Evolutionary conservation across 1,140 invertebrate genomes (phyloP).

Genomic region (Tribolium castaneum): DNA sequence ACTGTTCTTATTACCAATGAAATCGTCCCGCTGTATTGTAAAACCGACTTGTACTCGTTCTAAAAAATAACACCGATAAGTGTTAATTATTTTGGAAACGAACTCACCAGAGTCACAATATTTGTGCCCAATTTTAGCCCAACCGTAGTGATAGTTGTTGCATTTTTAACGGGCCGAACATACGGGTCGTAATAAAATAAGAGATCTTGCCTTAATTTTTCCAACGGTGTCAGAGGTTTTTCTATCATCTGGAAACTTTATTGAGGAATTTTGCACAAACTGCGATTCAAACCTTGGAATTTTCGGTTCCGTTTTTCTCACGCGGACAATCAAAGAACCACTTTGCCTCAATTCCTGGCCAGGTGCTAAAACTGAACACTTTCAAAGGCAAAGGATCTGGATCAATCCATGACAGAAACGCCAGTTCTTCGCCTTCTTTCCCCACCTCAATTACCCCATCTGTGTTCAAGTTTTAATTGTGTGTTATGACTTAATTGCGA

Average conservation of each 20-base stretch:
- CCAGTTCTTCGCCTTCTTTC: conserved; percentile 66
- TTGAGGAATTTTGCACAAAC: not conserved
- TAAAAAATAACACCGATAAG: not conserved
- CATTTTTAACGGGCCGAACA: conserved; percentile 53
- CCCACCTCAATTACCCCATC: conserved; percentile 69
- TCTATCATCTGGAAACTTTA: conserved; percentile 54
- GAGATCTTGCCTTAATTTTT: conserved; percentile 56
- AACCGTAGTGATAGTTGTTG: conserved; percentile 49
- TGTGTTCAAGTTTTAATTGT: conserved; percentile 43
- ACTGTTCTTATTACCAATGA: conserved; percentile 51
- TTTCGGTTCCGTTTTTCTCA: conserved; percentile 46
- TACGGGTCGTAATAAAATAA: conserved; percentile 59
- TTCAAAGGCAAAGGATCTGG: conserved; percentile 66
- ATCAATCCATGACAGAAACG: conserved; percentile 68
- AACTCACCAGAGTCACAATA: conserved; percentile 55
- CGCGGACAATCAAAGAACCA: conserved; percentile 70
- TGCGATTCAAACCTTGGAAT: conserved; percentile 24
- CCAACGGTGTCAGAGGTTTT: conserved; percentile 53
- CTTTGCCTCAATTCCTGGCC: conserved; percentile 70
- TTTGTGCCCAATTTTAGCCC: conserved; percentile 48
- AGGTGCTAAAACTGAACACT: conserved; percentile 71
- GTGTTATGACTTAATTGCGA: not conserved
- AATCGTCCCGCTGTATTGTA: conserved; percentile 54
- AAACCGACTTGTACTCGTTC: conserved; percentile 45
- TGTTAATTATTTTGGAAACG: no score